Evolutionary conservation across 1,140 invertebrate genomes (phyloP).

Genomic region (Stenopsyche tienmushanensis): DNA sequence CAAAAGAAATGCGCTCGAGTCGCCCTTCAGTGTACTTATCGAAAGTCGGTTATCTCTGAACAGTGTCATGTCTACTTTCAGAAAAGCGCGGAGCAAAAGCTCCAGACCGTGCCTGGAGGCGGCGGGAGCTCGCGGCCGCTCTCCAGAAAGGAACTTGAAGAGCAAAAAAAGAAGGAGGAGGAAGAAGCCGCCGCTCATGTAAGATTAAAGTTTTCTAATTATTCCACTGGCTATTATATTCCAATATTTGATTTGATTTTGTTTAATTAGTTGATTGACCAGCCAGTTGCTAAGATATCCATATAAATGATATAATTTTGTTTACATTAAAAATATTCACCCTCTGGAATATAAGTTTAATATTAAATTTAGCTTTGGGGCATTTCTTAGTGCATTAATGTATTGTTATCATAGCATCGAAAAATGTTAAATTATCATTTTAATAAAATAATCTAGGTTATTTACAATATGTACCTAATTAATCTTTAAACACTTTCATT

Average conservation of each 20-base stretch:
- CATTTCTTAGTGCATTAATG: no score
- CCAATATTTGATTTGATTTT: no score
- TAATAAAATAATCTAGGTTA: background rate
- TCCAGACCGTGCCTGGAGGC: no score
- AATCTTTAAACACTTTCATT: background rate
- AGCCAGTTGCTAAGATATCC: no score
- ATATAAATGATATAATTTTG: no score
- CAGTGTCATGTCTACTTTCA: background rate
- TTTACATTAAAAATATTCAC: no score
- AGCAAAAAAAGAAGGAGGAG: constrained; percentile 85
- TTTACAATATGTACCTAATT: background rate
- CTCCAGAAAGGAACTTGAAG: constrained; percentile 86
- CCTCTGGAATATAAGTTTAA: background rate
- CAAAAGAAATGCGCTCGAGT: background rate
- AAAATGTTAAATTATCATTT: background rate
- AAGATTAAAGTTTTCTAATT: no score
- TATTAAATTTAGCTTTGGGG: no score
- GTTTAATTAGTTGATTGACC: no score
- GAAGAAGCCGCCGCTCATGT: constrained; percentile 77
- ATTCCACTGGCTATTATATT: no score
- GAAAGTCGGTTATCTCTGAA: background rate
- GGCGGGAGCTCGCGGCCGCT: constrained; percentile 61
- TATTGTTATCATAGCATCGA: no score
- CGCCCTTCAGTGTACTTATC: no score
- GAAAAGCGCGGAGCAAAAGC: background rate